Base-by-base conservation (phyloP, 1,140 invertebrate species). In the Stenopsyche tienmushanensis region DNA sequence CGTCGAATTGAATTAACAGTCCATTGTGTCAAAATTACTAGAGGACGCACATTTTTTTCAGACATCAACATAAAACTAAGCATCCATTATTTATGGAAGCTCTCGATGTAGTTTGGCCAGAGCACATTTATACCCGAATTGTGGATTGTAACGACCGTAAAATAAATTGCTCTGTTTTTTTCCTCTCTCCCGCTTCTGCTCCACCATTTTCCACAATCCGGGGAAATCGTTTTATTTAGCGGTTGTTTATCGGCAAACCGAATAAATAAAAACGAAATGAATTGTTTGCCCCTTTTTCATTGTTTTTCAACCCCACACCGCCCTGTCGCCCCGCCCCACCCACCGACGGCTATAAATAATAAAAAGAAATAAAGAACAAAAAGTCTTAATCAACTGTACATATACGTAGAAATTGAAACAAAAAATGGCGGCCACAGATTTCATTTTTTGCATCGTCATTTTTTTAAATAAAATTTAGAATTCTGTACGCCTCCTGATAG, bases 261-360 rank as follows among this genome's bases (percentile, higher is more conserved):
- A 63, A 67, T 67, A 67, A 67, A 67, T 67, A 67, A 67, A 67
- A 66, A 57, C 45, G 57, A 63, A 67, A 67, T 67, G 65, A 67
- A 67, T 67, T 63, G 65, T 60, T 60, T 24, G 57, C 29, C 57
- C 57, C 57, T 60, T 60, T 60, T 60, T 60, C 57, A 60, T 60
- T 47, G 57, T 60, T 60, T 60, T 60, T 25, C 42, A 60, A 47
- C 42, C 41, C 45, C n/a, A 17, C 26, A 15, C 8, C 15, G 15
- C 50, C 26, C 60, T 50, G 44, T 47, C 54, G 42, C 54, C 62
- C 62, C 21, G 49, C 50, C 21, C 39, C 41, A 42, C 59, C 39
- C 53, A 58, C 41, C 7, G 10, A 5, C 44, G 18, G 44, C 44
- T 47, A 47, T 47, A 15, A 47, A 47, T 47, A 47, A 15, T 47